Conservation (phyloP, 2,113 vertebrate genomes). For the Scartelaos histophorus region DNA sequence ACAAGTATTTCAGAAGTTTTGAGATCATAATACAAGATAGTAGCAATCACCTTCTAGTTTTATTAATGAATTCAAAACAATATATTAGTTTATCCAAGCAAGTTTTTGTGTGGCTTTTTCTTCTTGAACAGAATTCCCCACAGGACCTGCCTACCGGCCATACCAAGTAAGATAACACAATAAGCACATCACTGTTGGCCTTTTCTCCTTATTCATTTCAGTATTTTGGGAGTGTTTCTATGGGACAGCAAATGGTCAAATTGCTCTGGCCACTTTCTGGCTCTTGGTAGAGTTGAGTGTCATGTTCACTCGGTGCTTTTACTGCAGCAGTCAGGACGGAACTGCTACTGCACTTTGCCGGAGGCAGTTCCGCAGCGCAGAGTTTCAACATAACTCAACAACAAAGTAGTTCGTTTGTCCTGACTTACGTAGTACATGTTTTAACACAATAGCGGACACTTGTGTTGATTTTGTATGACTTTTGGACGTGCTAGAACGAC, state of each 20-base stretch:
- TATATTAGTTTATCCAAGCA: too few species aligned
- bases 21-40: too few species aligned
- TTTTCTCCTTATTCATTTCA: background rate
- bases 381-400: slow-evolving; percentile 41
- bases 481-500: slow-evolving; percentile 60
- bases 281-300: background rate
- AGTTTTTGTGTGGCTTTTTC: background rate
- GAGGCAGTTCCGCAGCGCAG: slow-evolving; percentile 41
- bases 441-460: slow-evolving; percentile 26
- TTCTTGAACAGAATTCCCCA: background rate
- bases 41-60: too few species aligned
- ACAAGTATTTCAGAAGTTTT: too few species aligned
- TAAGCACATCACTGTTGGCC: background rate
- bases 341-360: slow-evolving; percentile 55
- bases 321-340: slow-evolving; percentile 69
- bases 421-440: slow-evolving; percentile 7
- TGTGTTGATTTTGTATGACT: slow-evolving; percentile 32
- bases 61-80: too few species aligned
- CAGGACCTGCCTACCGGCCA: background rate
- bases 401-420: slow-evolving; percentile 20
- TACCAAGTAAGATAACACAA: background rate
- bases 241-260: too few species aligned
- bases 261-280: slow-evolving; percentile 37
- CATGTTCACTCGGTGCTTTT: slow-evolving; percentile 39
- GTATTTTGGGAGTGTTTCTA: background rate